phyloP scores from a whole-genome alignment of 2,113 vertebrate genomes.

The Danionella cerebrum region DNA sequence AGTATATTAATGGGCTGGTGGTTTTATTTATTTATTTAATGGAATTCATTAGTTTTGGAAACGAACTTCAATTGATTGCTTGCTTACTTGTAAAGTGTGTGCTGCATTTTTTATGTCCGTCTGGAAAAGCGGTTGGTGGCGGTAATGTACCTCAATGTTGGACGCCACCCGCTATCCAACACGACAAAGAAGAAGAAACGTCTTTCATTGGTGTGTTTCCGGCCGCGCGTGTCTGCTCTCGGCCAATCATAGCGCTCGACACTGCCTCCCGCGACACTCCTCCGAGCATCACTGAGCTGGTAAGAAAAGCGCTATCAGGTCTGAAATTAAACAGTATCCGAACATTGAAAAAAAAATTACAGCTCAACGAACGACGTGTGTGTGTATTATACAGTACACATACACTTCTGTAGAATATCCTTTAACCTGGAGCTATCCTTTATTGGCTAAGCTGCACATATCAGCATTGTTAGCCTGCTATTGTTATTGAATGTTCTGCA shows the following conservation, averaged over 20 bases:
- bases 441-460: neutral
- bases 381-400: no score
- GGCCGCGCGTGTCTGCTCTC: neutral
- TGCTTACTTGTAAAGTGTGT: no score
- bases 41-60: no score
- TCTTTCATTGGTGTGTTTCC: neutral
- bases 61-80: no score
- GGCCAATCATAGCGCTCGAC: slow-evolving; percentile 9
- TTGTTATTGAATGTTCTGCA: neutral
- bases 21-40: no score
- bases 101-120: no score
- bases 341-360: neutral
- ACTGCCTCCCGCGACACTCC: neutral
- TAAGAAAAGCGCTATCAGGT: neutral
- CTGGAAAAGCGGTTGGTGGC: no score
- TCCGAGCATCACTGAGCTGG: neutral
- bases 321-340: neutral
- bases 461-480: slow-evolving; percentile 10
- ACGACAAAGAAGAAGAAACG: neutral
- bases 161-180: no score
- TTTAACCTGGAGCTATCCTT: neutral
- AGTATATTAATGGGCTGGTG: no score
- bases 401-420: no score
- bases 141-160: no score
- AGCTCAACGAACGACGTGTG: no score